These are phyloP conservation scores for Abrostola triplasia DNA, from an alignment of 2,888 invertebrate genomes.

Conservation along the genomic window DNA sequence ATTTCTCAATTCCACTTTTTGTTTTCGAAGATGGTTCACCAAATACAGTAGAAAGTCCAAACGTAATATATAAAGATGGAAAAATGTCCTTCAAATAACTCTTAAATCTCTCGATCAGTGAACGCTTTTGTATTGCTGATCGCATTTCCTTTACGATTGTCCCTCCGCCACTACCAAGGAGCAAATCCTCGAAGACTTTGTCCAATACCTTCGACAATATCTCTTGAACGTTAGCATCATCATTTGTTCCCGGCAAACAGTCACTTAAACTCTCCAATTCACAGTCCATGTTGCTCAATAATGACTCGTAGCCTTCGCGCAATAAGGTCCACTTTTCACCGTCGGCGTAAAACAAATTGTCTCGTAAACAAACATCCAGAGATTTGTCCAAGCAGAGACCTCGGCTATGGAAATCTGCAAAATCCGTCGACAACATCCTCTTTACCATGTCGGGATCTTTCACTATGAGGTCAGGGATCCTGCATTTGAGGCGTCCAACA, in stretches of 20 bases:
- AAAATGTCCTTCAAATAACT: constrained; percentile 81
- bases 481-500: constrained; percentile 79
- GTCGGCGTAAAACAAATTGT: constrained; percentile 86
- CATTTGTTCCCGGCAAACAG: constrained; percentile 86
- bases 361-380: constrained; percentile 86
- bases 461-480: constrained; percentile 83
- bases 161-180: constrained; percentile 71
- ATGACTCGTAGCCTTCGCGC: constrained; percentile 74
- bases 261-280: constrained; percentile 79
- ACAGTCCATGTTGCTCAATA: constrained; percentile 72
- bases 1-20: constrained; percentile 62
- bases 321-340: constrained; percentile 84
- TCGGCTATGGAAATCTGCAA: constrained; percentile 83
- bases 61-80: constrained; percentile 76
- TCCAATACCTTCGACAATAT: constrained; percentile 85
- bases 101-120: constrained; percentile 71
- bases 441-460: constrained; percentile 81
- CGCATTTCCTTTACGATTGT: constrained; percentile 71
- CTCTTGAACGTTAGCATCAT: constrained; percentile 83
- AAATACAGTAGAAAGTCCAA: constrained; percentile 70
- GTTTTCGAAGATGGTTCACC: constrained; percentile 67
- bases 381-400: constrained; percentile 86
- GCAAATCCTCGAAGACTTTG: constrained; percentile 80
- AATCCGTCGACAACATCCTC: constrained; percentile 83
- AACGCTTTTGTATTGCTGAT: constrained; percentile 67